phyloP scores from a whole-genome alignment of 2,797 vertebrate species.

The Delichon dasypus region DNA sequence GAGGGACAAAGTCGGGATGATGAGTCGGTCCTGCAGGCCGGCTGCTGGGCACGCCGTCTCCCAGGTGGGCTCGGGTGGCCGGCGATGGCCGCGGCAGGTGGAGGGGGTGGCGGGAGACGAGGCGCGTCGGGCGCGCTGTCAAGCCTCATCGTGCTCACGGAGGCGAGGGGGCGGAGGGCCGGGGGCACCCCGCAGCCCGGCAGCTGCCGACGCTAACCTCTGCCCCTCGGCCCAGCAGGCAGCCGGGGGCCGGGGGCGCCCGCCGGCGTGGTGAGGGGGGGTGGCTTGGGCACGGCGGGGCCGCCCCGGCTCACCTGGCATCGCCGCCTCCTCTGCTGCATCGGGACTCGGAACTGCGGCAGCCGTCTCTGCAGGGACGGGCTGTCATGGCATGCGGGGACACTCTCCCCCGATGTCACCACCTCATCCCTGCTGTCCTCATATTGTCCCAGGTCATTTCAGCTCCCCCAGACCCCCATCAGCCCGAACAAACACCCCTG shows the following conservation, averaged over 20 bases:
- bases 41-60: not conserved
- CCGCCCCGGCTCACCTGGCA: slow-evolving; percentile 33
- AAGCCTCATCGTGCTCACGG: slow-evolving; percentile 56
- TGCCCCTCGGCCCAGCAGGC: slow-evolving; percentile 32
- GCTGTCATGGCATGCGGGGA: not conserved
- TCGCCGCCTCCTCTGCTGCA: not conserved
- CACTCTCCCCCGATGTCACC: not conserved
- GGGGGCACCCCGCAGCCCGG: slow-evolving; percentile 28
- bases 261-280: not conserved
- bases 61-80: not conserved
- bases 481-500: not conserved
- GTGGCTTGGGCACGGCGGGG: not conserved
- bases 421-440: not conserved
- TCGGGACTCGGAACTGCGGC: not conserved
- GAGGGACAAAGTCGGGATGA: not conserved
- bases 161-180: slow-evolving; percentile 28
- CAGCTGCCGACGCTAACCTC: slow-evolving; percentile 67
- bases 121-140: slow-evolving; percentile 15
- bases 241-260: not conserved
- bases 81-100: not conserved
- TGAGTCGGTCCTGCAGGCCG: fast-evolving
- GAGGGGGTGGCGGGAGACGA: not conserved
- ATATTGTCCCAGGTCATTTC: fast-evolving
- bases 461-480: not conserved
- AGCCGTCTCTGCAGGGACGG: not conserved